phyloP scores from a whole-genome alignment of 2,113 vertebrate species.

The Vimba vimba region DNA sequence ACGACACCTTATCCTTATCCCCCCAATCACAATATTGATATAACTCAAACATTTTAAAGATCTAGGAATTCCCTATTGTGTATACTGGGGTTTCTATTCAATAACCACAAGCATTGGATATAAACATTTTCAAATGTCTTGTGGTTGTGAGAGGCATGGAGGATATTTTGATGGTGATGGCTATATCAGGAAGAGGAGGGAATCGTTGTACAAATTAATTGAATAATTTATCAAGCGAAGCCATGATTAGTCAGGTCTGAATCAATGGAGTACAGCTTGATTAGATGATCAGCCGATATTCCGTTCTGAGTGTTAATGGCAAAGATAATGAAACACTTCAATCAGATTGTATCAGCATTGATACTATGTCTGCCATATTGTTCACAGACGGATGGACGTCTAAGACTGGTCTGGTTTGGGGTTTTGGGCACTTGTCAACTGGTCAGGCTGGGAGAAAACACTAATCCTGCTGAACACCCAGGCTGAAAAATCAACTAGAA shows the following conservation, averaged over 20 bases:
- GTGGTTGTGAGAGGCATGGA: slow-evolving; percentile 8
- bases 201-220: slow-evolving; percentile 40
- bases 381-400: not conserved
- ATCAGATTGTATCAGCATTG: not conserved
- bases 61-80: slow-evolving; percentile 21
- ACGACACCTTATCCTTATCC: not conserved
- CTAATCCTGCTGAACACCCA: not conserved
- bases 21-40: slow-evolving; percentile 21
- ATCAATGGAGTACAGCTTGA: slow-evolving; percentile 45
- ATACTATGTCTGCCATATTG: not conserved
- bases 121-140: slow-evolving; percentile 34
- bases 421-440: no score
- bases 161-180: slow-evolving; percentile 38
- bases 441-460: not conserved
- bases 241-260: slow-evolving; percentile 42
- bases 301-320: slow-evolving; percentile 14
- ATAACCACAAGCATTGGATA: slow-evolving; percentile 39
- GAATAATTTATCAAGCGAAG: slow-evolving; percentile 52
- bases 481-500: not conserved
- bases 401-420: no score
- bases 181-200: slow-evolving; percentile 16
- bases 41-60: slow-evolving; percentile 18
- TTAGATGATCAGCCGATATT: slow-evolving; percentile 14
- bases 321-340: slow-evolving; percentile 22
- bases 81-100: not conserved